Evolutionary conservation across 2,113 vertebrate species (phyloP).

Genomic region (Dermatemys mawii): DNA sequence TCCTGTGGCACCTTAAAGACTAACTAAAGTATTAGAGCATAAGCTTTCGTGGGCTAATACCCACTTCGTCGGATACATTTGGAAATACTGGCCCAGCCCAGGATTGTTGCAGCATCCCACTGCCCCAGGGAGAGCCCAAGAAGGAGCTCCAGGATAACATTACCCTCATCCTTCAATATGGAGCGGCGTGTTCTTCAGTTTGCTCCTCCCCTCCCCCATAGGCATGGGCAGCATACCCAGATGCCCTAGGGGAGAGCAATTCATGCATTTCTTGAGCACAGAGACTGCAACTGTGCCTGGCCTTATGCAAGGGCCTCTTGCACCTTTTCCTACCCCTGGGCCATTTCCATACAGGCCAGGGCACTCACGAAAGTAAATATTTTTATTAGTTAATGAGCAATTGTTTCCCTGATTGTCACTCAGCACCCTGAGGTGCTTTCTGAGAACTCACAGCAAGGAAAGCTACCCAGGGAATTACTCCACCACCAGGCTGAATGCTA

Average conservation of each 20-base stretch:
- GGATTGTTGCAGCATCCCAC: not conserved
- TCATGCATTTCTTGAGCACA: not conserved
- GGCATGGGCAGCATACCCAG: not conserved
- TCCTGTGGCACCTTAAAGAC: no score
- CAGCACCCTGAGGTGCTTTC: not conserved
- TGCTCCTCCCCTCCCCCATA: not conserved
- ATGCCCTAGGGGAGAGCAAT: accelerated
- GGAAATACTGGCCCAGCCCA: not conserved
- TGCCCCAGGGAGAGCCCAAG: not conserved
- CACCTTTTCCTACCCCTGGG: not conserved
- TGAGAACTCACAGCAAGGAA: not conserved
- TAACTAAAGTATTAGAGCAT: no score
- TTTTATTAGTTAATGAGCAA: not conserved
- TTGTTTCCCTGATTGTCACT: not conserved
- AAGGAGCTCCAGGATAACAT: not conserved
- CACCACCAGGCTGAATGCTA: not conserved
- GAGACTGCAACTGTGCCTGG: not conserved
- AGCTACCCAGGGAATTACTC: not conserved
- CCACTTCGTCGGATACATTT: no score
- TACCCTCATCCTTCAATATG: not conserved
- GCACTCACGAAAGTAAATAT: not conserved
- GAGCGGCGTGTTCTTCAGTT: not conserved
- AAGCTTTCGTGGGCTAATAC: no score
- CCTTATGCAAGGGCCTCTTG: no score
- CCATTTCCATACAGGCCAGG: not conserved